Conservation (phyloP, 2,113 vertebrate species). For the Syngnathus floridae region DNA sequence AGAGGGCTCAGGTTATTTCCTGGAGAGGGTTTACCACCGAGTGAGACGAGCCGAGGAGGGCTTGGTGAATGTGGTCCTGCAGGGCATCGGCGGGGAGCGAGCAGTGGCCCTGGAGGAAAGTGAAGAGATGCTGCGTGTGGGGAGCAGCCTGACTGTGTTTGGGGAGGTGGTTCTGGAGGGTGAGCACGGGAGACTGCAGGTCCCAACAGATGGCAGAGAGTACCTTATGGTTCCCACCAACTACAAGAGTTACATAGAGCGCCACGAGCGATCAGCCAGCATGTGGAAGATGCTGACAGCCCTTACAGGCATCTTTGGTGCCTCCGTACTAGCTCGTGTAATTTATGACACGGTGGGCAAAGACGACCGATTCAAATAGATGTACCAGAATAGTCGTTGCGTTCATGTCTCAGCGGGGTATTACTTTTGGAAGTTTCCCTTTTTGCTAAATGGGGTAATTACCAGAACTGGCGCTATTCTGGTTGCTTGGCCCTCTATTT, state of each 20-base stretch:
- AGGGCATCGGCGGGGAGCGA: conserved; percentile 59
- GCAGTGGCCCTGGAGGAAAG: conserved; percentile 49
- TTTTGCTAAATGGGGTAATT: not conserved
- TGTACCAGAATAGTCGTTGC: not conserved
- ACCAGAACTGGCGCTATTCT: not conserved
- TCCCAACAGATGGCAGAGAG: conserved; percentile 58
- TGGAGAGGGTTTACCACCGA: conserved; percentile 59
- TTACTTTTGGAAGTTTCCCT: not conserved
- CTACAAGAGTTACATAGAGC: conserved; percentile 61
- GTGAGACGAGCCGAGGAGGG: conserved; percentile 42
- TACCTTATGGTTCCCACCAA: conserved; percentile 58
- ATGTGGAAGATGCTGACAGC: conserved; percentile 64
- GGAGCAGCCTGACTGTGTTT: conserved; percentile 61
- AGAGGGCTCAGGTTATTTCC: conserved; percentile 53
- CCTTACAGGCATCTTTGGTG: conserved; percentile 52
- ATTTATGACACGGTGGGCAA: conserved; percentile 29
- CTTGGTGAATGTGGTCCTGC: conserved; percentile 37
- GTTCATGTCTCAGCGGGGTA: not conserved
- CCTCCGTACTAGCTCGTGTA: conserved; percentile 38
- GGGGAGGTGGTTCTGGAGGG: conserved; percentile 71
- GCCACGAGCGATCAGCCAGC: conserved; percentile 55
- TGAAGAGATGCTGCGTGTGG: conserved; percentile 68
- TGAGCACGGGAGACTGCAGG: conserved; percentile 52
- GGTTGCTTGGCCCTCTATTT: not conserved
- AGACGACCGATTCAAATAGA: conserved; percentile 34